phyloP scores from a whole-genome alignment of 1,140 invertebrate species.

The Aphelenchoides avenae region DNA sequence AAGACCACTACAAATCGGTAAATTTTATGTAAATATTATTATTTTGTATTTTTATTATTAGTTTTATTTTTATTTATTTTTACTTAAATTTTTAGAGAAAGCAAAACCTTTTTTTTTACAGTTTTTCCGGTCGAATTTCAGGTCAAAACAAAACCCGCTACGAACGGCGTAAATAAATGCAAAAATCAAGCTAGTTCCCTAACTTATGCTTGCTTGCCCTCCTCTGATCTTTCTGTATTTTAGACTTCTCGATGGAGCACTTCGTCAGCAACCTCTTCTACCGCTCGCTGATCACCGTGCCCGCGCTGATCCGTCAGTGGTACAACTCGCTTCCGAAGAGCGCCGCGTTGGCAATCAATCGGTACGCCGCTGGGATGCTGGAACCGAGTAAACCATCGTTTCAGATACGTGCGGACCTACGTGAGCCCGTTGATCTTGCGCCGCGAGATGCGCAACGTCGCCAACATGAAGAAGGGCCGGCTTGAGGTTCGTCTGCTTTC shows the following conservation, averaged over 20 bases:
- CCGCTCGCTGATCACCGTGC: constrained; percentile 16
- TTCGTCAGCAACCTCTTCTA: constrained; percentile 32
- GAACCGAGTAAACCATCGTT: background rate
- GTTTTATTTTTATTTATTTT: too few species aligned
- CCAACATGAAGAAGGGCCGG: constrained; percentile 12
- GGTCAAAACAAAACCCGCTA: too few species aligned
- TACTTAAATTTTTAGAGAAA: too few species aligned
- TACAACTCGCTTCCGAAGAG: constrained; percentile 11
- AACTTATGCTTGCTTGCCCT: too few species aligned
- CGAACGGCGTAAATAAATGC: too few species aligned
- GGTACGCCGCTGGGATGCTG: background rate
- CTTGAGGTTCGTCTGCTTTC: too few species aligned
- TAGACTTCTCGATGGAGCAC: constrained; percentile 25
- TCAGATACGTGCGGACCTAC: constrained; percentile 17
- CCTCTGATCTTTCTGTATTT: background rate
- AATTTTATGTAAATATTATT: too few species aligned
- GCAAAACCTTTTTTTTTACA: too few species aligned
- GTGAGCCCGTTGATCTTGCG: constrained; percentile 18
- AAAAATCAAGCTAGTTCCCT: too few species aligned
- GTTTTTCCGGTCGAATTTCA: too few species aligned
- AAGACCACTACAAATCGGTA: too few species aligned
- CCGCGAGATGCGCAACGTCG: constrained; percentile 19
- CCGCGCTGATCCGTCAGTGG: constrained; percentile 23
- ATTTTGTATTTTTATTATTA: too few species aligned
- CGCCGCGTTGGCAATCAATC: background rate